Evolutionary conservation across 2,888 invertebrate genomes (phyloP).

Genomic region (Hololepta plana): DNA sequence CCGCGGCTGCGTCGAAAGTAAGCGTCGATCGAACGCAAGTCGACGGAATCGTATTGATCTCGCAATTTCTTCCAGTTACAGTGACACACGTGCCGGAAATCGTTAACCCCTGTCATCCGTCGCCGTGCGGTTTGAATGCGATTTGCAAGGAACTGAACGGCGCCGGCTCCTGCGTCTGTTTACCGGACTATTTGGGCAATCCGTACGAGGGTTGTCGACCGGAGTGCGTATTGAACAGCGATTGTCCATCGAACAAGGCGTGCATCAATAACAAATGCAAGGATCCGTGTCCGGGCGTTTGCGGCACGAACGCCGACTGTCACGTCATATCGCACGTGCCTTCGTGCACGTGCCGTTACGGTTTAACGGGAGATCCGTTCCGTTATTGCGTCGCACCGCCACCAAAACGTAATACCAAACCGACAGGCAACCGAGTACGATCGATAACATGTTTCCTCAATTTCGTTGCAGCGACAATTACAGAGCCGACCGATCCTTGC

Average conservation of each 20-base stretch:
- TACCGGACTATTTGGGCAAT: slow-evolving; percentile 41
- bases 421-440: background rate
- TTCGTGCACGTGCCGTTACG: slow-evolving; percentile 37
- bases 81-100: no score
- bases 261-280: slow-evolving; percentile 43
- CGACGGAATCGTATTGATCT: background rate
- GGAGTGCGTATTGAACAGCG: slow-evolving; percentile 43
- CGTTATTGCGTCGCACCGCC: slow-evolving; percentile 26
- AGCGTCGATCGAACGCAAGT: background rate
- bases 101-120: slow-evolving; percentile 36
- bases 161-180: slow-evolving; percentile 36
- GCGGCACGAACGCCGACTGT: slow-evolving; percentile 45
- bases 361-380: slow-evolving; percentile 47
- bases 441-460: background rate
- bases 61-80: slow-evolving; percentile 3
- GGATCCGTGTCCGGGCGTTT: slow-evolving; percentile 45
- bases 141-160: slow-evolving; percentile 31
- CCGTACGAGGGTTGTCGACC: slow-evolving; percentile 45
- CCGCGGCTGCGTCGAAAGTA: slow-evolving; percentile 4
- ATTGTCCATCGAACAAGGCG: slow-evolving; percentile 47
- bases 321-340: slow-evolving; percentile 46
- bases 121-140: slow-evolving; percentile 48
- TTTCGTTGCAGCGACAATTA: slow-evolving; percentile 9
- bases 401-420: slow-evolving; percentile 10
- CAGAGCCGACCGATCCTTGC: slow-evolving; percentile 39